phyloP scores from a whole-genome alignment of 2,113 vertebrate species.

The Polypterus bichir region DNA sequence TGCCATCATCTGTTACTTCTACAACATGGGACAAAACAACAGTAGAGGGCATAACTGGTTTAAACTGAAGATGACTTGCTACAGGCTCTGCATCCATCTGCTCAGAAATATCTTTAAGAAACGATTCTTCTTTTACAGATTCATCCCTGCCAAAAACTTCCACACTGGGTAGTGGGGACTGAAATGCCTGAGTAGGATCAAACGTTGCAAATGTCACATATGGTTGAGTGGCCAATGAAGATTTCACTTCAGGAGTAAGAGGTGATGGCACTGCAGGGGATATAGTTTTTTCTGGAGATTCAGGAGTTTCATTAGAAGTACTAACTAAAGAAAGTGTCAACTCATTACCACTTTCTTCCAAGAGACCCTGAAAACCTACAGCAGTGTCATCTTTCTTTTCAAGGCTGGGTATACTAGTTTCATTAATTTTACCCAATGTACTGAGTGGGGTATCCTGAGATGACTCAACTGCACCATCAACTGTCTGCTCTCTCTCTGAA shows the following conservation, averaged over 20 bases:
- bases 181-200: conserved; percentile 48
- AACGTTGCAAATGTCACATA: conserved; percentile 57
- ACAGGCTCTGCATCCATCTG: too few species aligned
- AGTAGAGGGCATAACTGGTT: conserved; percentile 29
- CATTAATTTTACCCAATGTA: too few species aligned
- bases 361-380: conserved; percentile 28
- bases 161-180: conserved; percentile 39
- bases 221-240: conserved; percentile 30
- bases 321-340: conserved; percentile 29
- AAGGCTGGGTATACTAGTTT: too few species aligned
- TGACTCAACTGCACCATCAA: conserved; percentile 35
- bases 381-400: conserved; percentile 33
- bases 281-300: conserved; percentile 32
- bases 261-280: conserved; percentile 23
- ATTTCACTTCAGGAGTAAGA: conserved; percentile 26
- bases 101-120: conserved; percentile 24
- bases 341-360: conserved; percentile 38
- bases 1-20: conserved; percentile 37
- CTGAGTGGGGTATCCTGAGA: conserved; percentile 15
- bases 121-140: conserved; percentile 31
- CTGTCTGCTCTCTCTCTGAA: conserved; percentile 21
- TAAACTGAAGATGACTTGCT: conserved; percentile 18
- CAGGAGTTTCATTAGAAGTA: conserved; percentile 42
- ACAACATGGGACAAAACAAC: conserved; percentile 42
- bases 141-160: conserved; percentile 24